Base-by-base conservation (phyloP, 2,797 vertebrate species). In the Delichon dasypus region DNA sequence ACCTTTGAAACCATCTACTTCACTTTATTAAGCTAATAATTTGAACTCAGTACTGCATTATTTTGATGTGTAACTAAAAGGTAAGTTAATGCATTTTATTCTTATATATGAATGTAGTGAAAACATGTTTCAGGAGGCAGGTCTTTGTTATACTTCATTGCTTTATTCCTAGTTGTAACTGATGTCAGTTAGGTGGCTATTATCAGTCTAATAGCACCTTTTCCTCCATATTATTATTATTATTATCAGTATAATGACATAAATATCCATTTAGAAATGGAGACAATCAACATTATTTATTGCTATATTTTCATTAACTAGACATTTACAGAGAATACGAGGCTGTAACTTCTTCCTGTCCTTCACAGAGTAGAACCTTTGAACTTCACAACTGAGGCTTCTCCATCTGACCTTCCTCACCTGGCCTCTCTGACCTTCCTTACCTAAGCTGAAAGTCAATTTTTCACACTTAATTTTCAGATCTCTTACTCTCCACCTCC, bases 1-100 rank as follows among this genome's bases (percentile, higher is more conserved):
- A 91, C 67, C 89, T 77, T 94, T 92, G 88, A 96, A 93, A 85
- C 29, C 53, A 91, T 60, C 34, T 70, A 90, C 64, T 93, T 96
- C 58, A 91, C 79, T 89, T 96, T 66, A 86, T 77, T 83, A 95
- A 91, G 29, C n/a, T 76, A 53, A 81, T 88, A 94, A 71, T 92
- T 86, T 75, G 45, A 97, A 96, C 51, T 67, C 88, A 68, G 61
- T 85, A 77, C 20, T 58, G 75, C 42, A 72, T 74, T 93, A 91
- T 92, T 95, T 84, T 90, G 79, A 94, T 92, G 78, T 38, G 16
- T 4, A 91, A 38, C 78, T 64, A 96, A 89, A 93, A 74, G 70
- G 89, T 26, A 64, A 57, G 83, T 74, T 83, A 80, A 91, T 61
- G 50, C 38, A 83, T 77, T 87, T 85, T 94, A 88, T 92, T 96